Evolutionary conservation across 2,888 invertebrate species (phyloP).

Genomic region (Dascillus cervinus): DNA sequence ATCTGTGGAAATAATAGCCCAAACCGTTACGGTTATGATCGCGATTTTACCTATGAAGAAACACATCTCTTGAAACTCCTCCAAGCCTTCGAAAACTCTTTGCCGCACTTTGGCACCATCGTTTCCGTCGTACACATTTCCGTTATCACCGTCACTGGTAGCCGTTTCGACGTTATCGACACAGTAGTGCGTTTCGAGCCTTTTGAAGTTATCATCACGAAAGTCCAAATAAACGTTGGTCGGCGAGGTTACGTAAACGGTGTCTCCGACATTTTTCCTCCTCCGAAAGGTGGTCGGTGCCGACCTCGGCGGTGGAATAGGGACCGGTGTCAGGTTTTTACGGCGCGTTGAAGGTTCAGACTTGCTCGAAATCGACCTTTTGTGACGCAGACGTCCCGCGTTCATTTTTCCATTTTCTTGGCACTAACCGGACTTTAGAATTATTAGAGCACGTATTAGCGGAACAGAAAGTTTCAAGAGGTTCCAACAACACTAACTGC

Average conservation of each 20-base stretch:
- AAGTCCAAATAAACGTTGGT: slow-evolving; percentile 47
- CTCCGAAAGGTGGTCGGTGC: slow-evolving; percentile 45
- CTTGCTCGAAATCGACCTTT: slow-evolving; percentile 14
- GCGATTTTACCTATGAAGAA: too few relatives aligned
- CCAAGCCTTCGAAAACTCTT: too few relatives aligned
- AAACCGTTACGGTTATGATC: too few relatives aligned
- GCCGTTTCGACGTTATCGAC: too few relatives aligned
- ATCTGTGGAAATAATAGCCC: too few relatives aligned
- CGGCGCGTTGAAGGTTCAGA: slow-evolving; percentile 3
- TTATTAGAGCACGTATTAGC: slow-evolving; percentile 5
- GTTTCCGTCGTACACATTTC: too few relatives aligned
- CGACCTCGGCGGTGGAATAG: slow-evolving; percentile 42
- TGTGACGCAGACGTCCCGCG: not conserved
- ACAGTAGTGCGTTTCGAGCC: too few relatives aligned
- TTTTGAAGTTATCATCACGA: slow-evolving; percentile 26
- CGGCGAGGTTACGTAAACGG: slow-evolving; percentile 52
- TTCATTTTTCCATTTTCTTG: slow-evolving; percentile 1
- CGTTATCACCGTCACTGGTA: too few relatives aligned
- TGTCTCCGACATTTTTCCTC: slow-evolving; percentile 53
- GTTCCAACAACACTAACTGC: not conserved
- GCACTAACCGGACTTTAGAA: not conserved
- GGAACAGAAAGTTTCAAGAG: slow-evolving; percentile 1
- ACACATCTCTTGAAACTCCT: too few relatives aligned
- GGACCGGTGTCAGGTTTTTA: slow-evolving; percentile 19
- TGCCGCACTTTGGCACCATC: too few relatives aligned